Base-by-base conservation (phyloP, 2,888 invertebrate genomes). In the Itoplectis maculator region DNA sequence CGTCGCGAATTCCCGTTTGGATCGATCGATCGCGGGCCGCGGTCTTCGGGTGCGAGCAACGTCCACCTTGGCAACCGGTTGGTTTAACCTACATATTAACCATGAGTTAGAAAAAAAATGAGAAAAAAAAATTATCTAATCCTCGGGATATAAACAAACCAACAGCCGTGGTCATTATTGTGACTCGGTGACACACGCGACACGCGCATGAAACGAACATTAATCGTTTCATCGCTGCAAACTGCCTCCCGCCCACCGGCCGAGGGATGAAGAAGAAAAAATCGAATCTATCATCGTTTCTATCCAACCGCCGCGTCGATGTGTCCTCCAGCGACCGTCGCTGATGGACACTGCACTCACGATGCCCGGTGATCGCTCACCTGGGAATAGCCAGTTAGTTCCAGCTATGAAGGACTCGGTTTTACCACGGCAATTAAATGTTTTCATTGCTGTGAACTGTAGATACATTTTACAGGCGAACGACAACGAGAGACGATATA, bases 201-300 rank as follows among this genome's bases (percentile, higher is more conserved):
- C n/a, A 69, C 70, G 79, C 84, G 82, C 82, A 84, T 81, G 73
- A 87, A 77, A 68, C n/a, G 68, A 74, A 79, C 82, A 85, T 87
- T 86, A 87, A 86, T 87, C 79, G 83, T 80, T 59, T 47, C 18
- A 37, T 68, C 29, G 72, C 23, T 65, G 69, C 54, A 66, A 65
- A 9, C 18, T 49, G 61, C 37, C 6, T n/a, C n/a, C n/a, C n/a
- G n/a, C n/a, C n/a, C n/a, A n/a, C n/a, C n/a, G n/a, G n/a, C n/a
- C n/a, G 20, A 54, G 54, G 11, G 68, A 18, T 51, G n/a, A n/a
- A n/a, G n/a, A 56, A 35, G 69, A 37, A 72, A 23, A 42, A 73
- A 49, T 29, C 63, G 51, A 42, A 82, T 82, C 65, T 42, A 79
- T 80, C 76, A 73, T 37, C 54, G 18, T 56, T 70, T 59, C 51